phyloP scores from a whole-genome alignment of 1,140 invertebrate species.

The Melanaphis sacchari region DNA sequence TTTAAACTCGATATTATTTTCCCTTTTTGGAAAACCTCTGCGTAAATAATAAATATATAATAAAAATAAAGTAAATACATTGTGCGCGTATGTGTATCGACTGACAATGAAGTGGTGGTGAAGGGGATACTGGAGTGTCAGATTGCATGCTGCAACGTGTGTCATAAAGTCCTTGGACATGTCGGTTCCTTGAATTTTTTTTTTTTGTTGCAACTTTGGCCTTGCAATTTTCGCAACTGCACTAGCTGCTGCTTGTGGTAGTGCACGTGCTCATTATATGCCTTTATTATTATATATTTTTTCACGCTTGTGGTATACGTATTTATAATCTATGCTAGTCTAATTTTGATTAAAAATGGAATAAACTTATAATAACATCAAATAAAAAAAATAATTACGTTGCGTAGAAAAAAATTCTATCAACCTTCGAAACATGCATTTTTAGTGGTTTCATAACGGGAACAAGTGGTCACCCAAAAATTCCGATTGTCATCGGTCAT shows the following conservation, averaged over 20 bases:
- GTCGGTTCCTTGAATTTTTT: conserved; percentile 37
- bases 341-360: conserved; percentile 17
- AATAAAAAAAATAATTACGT: neutral
- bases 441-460: conserved; percentile 51
- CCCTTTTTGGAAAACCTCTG: neutral
- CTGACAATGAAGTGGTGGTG: neutral
- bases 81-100: neutral
- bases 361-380: neutral
- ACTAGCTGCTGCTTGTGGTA: neutral
- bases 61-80: neutral
- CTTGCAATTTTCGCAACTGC: conserved; percentile 55
- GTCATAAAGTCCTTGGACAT: conserved; percentile 46
- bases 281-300: neutral
- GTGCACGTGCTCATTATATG: conserved; percentile 6
- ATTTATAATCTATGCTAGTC: conserved; percentile 3
- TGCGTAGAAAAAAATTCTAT: neutral
- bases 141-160: neutral
- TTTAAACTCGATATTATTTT: neutral
- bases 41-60: neutral
- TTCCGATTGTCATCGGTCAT: neutral
- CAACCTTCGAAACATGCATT: neutral
- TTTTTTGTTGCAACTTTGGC: conserved; percentile 47
- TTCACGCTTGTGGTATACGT: neutral
- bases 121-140: conserved; percentile 1
- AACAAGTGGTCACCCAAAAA: neutral